Base-by-base conservation (phyloP, 2,888 invertebrate species). In the Barypeithes pellucidus region DNA sequence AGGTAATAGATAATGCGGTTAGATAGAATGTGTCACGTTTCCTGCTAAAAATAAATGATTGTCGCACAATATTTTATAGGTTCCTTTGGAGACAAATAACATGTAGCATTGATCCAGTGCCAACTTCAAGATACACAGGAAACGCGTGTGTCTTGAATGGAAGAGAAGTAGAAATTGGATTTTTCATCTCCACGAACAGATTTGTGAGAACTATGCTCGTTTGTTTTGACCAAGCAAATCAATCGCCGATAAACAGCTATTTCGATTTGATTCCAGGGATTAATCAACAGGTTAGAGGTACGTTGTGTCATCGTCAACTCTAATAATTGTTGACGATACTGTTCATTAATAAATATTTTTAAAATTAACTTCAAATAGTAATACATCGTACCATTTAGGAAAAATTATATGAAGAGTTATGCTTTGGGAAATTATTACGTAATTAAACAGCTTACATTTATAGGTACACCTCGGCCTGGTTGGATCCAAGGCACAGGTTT, bases 161-260 rank as follows among this genome's bases (percentile, higher is more conserved):
- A 57, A 60, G 83, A 8, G 86, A 88, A 65, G 87, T 88, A 24
- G 86, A 89, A 71, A 86, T 90, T 33, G 91, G 91, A 1, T 90
- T 89, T 80, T 80, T 82, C 22, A 85, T 89, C 0, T 82, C 85
- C 72, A 75, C 75, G 29, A 83, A 83, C 16, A 82, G 85, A 9
- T 89, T 90, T 81, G 84, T 88, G 74, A 84, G 86, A 16, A 80
- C 87, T 8, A 88, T 88, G 76, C 86, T 85, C 77, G 86, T 90
- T 0, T 91, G 91, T 81, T 90, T 89, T 77, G 88, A 91, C 81
- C 84, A 45, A 9, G 47, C 3, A 0, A 83, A 86, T 0, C 83
- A 89, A 67, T 88, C 87, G 76, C 87, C 90, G 0, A 78, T 90
- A 8, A 90, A 90, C 77, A 88, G 88, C 0, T 86, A 87, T 82